phyloP scores from a whole-genome alignment of 2,888 invertebrate species.

The Gastrophysa polygoni region DNA sequence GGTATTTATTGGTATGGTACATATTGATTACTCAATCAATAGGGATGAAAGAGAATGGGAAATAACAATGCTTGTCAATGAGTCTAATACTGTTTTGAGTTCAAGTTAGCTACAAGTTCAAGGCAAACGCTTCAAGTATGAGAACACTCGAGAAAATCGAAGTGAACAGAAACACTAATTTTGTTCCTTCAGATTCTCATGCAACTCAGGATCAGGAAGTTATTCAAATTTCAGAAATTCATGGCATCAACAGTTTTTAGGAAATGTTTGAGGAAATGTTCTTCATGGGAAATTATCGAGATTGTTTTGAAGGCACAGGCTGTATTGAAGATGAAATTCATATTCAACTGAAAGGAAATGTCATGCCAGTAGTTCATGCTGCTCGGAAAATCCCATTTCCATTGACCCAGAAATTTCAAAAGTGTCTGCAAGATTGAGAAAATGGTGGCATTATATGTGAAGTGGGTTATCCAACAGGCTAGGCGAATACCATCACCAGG shows the following conservation, averaged over 20 bases:
- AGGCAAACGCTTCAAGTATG: not conserved
- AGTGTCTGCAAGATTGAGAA: slow-evolving; percentile 26
- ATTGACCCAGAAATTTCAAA: slow-evolving; percentile 23
- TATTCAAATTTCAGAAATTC: slow-evolving; percentile 5
- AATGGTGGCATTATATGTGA: slow-evolving; percentile 25
- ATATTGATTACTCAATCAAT: not conserved
- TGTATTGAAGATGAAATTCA: slow-evolving; percentile 17
- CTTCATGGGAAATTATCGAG: slow-evolving; percentile 14
- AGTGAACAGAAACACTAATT: not conserved
- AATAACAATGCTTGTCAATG: not conserved
- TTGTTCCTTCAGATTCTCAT: too few species aligned
- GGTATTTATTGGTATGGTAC: slow-evolving; percentile 3
- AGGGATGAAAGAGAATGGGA: not conserved
- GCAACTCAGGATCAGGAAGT: too few species aligned
- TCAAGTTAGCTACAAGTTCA: slow-evolving; percentile 18
- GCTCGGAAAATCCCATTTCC: slow-evolving; percentile 30
- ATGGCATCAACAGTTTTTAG: not conserved
- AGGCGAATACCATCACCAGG: slow-evolving; percentile 36
- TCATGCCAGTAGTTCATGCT: slow-evolving; percentile 15
- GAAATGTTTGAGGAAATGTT: too few species aligned
- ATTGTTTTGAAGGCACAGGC: slow-evolving; percentile 27
- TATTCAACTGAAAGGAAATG: slow-evolving; percentile 24
- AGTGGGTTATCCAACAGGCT: slow-evolving; percentile 27
- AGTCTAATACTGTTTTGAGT: not conserved
- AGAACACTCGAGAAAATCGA: not conserved